phyloP scores from a whole-genome alignment of 2,113 vertebrate genomes.

The Brachypodius melanocephalos region DNA sequence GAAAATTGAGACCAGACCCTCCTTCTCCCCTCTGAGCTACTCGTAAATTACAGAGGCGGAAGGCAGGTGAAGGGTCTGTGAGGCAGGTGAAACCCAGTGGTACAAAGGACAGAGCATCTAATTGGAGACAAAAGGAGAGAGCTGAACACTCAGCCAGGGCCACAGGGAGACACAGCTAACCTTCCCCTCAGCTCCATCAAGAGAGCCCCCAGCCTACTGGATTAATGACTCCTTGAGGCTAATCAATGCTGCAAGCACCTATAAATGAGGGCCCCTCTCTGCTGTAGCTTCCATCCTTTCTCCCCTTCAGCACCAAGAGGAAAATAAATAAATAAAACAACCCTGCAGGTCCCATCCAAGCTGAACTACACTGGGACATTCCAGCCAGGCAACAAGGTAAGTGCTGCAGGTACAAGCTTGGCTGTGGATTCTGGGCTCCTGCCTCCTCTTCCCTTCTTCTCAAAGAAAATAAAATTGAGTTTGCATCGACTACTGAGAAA shows the following conservation, averaged over 20 bases:
- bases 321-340: not conserved
- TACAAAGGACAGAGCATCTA: not conserved
- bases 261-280: not conserved
- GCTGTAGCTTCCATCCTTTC: not conserved
- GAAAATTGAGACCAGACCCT: not conserved
- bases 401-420: not conserved
- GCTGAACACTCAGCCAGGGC: not conserved
- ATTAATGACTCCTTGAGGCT: not conserved
- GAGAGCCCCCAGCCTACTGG: not conserved
- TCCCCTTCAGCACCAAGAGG: not conserved
- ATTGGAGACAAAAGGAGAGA: not conserved
- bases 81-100: not conserved
- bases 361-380: not conserved
- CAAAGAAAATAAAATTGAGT: slow-evolving; percentile 37
- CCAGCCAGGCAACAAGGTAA: not conserved
- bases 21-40: not conserved
- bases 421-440: not conserved
- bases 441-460: not conserved
- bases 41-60: not conserved
- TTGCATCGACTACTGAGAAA: slow-evolving; percentile 56
- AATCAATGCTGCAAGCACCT: not conserved
- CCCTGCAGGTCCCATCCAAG: not conserved
- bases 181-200: not conserved
- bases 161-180: not conserved
- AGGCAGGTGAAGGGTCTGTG: not conserved